These are phyloP conservation scores for Atrichornis clamosus DNA, from an alignment of 2,113 vertebrate genomes.

Conservation along the genomic window DNA sequence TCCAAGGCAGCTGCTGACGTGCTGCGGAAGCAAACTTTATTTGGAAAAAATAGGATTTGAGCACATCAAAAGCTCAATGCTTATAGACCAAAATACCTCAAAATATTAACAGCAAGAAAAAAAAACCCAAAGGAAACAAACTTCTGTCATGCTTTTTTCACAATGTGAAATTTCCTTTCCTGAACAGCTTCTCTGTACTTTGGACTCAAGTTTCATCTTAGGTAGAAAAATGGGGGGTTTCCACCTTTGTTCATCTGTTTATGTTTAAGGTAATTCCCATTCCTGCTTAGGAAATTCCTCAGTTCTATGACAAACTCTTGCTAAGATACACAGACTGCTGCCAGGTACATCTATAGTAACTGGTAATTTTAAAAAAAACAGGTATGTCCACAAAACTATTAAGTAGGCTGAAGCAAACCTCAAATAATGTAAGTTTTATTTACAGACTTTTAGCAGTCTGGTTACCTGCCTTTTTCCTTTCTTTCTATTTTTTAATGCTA, in stretches of 20 bases:
- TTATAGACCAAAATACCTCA: neutral
- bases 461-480: neutral
- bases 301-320: neutral
- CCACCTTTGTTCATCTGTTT: neutral
- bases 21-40: neutral
- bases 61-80: neutral
- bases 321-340: too few species aligned
- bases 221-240: neutral
- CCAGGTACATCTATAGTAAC: neutral
- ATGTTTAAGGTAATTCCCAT: neutral
- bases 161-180: neutral
- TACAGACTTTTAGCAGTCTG: neutral
- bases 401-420: neutral
- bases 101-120: neutral
- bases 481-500: neutral
- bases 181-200: neutral
- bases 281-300: neutral
- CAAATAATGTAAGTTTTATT: neutral
- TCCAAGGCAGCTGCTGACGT: neutral
- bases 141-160: neutral
- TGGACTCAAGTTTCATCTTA: neutral
- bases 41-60: neutral
- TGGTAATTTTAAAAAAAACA: fast-evolving
- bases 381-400: neutral
- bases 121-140: neutral